phyloP scores from a whole-genome alignment of 53 echinoderm and acorn worm species.

The Henricia sp. region DNA sequence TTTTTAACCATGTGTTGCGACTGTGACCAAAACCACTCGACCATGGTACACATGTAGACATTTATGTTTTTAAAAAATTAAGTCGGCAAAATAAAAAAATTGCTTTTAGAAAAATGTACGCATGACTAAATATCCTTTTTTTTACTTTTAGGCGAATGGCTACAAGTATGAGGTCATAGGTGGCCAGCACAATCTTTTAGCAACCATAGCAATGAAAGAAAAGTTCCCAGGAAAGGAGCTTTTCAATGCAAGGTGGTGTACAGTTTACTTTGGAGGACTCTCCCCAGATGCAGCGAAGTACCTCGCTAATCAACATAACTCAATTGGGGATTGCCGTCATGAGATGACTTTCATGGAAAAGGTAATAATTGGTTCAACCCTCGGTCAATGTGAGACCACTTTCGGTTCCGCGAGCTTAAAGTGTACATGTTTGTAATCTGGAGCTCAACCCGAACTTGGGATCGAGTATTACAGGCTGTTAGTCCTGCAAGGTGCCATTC shows the following conservation, averaged over 20 bases:
- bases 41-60: too few relatives aligned
- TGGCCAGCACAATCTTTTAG: constrained; percentile 51
- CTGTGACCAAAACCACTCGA: too few relatives aligned
- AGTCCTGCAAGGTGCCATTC: too few relatives aligned
- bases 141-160: constrained; percentile 53
- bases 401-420: too few relatives aligned
- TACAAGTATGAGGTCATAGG: constrained; percentile 61
- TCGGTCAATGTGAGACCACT: too few relatives aligned
- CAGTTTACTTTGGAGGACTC: constrained; percentile 23
- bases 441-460: too few relatives aligned
- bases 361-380: too few relatives aligned
- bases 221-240: constrained; percentile 40
- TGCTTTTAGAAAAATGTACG: not conserved
- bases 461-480: too few relatives aligned
- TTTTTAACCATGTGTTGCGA: too few relatives aligned
- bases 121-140: not conserved
- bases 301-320: constrained; percentile 36
- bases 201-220: constrained; percentile 24
- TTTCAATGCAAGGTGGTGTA: constrained; percentile 36
- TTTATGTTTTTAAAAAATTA: not conserved
- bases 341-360: constrained; percentile 23
- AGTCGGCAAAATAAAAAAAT: not conserved
- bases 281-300: constrained; percentile 37
- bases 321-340: not conserved
- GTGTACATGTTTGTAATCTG: too few relatives aligned